Base-by-base conservation (phyloP, 2,113 vertebrate species). In the Pycnonotus jocosus region DNA sequence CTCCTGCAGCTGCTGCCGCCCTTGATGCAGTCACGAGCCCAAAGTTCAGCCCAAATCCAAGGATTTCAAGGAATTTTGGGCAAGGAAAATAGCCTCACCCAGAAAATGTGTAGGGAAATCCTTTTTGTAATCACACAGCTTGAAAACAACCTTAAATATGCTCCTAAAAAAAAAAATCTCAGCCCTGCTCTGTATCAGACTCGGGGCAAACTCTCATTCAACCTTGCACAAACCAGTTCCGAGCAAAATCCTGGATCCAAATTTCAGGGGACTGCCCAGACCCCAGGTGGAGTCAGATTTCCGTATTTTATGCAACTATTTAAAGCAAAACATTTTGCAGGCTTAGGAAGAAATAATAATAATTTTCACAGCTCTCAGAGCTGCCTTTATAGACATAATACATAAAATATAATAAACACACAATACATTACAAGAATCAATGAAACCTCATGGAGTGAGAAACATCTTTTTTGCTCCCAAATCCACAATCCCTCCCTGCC, bases 311-410 rank as follows among this genome's bases (percentile, higher is more conserved):
- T 21, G 37, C 11, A 31, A 1, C 0, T 16, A 8, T 17, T 81
- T 7, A 40, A 44, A 0, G 19, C 10, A 33, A 79, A 84, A 28
- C 3, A 14, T 45, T 58, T 47, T 10, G 14, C 2, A 57, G 35
- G 14, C 6, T 2, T 28, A 9, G 76, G 45, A 31, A 45, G 13
- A 17, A 42, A 25, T 19, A 1, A 15, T 2, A 1, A 15, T 2
- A 0, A 22, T 27, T 51, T 31, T 8, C 7, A 4, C 0, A 2
- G 35, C 31, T 51, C 28, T 31, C 6, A 0, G 3, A 0, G 5
- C 5, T 28, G 25, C n/a, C 31, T 65, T 51, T 2, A 13, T 5
- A 11, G 0, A 6, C 1, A 6, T 0, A 23, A 45, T 11, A 10
- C 0, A 24, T 7, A 7, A 30, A 69, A 64, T 7, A 35, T 1